phyloP scores from a whole-genome alignment of 2,113 vertebrate genomes.

The Synodontis membranacea region DNA sequence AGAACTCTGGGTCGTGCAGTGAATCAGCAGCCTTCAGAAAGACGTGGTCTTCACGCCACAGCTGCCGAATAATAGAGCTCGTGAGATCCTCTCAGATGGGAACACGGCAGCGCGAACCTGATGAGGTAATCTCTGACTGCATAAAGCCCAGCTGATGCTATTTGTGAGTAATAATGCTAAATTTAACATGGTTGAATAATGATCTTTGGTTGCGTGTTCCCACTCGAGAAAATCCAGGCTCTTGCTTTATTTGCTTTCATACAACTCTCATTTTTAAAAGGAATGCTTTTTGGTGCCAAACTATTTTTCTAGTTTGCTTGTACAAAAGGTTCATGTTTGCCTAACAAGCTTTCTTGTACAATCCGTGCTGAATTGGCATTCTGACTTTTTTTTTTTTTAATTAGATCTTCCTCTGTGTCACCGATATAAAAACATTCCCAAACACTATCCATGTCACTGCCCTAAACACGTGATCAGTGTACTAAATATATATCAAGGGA shows the following conservation, averaged over 20 bases:
- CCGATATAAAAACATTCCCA: neutral
- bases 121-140: conserved; percentile 36
- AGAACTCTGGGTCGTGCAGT: conserved; percentile 48
- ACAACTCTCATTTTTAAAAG: neutral
- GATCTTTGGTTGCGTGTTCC: neutral
- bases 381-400: no score
- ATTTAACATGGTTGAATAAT: neutral
- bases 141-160: conserved; percentile 16
- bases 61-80: conserved; percentile 32
- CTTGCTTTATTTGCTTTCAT: neutral
- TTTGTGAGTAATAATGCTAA: conserved; percentile 3
- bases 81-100: conserved; percentile 32
- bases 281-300: neutral
- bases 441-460: neutral
- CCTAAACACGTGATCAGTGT: neutral
- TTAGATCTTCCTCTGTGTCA: neutral
- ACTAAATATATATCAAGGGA: neutral
- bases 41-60: conserved; percentile 24
- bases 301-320: neutral
- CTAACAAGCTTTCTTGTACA: neutral
- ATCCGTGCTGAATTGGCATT: neutral
- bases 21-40: conserved; percentile 52
- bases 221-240: neutral
- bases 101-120: neutral
- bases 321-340: neutral